These are phyloP conservation scores for Platysteira castanea DNA, from an alignment of 2,113 vertebrate genomes.

Conservation along the genomic window DNA sequence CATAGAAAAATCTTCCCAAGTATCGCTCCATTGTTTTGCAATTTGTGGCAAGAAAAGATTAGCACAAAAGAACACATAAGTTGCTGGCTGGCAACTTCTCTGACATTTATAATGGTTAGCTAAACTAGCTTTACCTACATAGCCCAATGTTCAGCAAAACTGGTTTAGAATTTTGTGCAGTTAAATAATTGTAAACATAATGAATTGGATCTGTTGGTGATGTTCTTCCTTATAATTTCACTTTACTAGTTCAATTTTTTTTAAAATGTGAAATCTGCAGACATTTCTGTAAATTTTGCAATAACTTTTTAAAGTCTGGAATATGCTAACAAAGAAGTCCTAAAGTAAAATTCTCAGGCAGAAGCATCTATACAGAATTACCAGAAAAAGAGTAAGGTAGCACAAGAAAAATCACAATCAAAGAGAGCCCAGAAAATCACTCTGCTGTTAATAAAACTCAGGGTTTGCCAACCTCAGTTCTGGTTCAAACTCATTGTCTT, in stretches of 20 bases:
- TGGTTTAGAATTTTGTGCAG: neutral
- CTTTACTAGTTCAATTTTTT: neutral
- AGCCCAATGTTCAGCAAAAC: neutral
- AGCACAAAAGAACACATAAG: neutral
- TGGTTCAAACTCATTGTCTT: neutral
- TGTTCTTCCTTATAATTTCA: neutral
- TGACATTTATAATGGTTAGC: neutral
- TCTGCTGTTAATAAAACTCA: neutral
- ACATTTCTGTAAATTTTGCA: neutral
- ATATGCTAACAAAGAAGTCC: neutral
- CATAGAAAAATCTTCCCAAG: neutral
- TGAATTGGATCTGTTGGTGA: neutral
- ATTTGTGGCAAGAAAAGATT: neutral
- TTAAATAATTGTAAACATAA: neutral
- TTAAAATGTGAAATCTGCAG: neutral
- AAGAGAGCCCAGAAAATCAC: neutral
- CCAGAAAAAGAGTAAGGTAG: neutral
- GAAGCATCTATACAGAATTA: neutral
- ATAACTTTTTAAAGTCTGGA: neutral
- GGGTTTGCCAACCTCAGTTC: neutral
- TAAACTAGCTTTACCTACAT: neutral
- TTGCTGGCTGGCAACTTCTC: neutral
- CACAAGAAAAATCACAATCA: neutral
- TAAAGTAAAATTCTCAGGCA: neutral
- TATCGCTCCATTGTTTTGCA: neutral